Evolutionary conservation across 2,888 invertebrate genomes (phyloP).

Genomic region (Drosophila leonis): DNA sequence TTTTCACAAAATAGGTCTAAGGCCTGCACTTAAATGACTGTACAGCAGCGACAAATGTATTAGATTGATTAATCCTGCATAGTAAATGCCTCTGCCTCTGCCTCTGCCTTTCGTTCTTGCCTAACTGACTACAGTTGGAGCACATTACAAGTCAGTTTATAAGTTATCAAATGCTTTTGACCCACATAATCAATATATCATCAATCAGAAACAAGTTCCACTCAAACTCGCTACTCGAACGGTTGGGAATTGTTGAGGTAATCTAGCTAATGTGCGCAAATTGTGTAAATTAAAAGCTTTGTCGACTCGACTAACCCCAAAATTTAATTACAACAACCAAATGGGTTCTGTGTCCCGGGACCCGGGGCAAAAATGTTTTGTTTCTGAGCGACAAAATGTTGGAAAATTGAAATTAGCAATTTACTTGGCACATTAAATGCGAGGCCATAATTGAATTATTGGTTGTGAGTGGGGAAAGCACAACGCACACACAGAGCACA

Average conservation of each 20-base stretch:
- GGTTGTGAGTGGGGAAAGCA: constrained; percentile 8
- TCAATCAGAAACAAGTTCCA: not conserved
- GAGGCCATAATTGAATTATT: constrained; percentile 71
- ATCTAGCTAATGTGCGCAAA: constrained; percentile 6
- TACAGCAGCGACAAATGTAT: too few species aligned
- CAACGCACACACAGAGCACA: constrained; percentile 4
- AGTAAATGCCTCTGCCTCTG: not conserved
- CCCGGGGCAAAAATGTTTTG: constrained; percentile 32
- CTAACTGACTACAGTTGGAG: not conserved
- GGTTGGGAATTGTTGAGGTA: not conserved
- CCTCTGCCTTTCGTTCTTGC: too few species aligned
- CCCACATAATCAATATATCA: not conserved
- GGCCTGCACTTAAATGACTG: not conserved
- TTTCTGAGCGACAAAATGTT: constrained; percentile 31
- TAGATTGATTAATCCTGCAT: too few species aligned
- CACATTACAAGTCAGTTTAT: not conserved
- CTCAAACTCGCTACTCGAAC: not conserved
- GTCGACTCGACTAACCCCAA: not conserved
- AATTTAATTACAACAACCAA: constrained; percentile 36
- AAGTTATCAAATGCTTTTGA: not conserved
- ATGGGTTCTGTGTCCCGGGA: too few species aligned
- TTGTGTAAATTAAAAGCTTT: constrained; percentile 9
- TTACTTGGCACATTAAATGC: constrained; percentile 66
- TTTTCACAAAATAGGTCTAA: not conserved
- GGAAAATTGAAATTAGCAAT: constrained; percentile 73